These are phyloP conservation scores for Siniperca knerii DNA, from an alignment of 2,113 vertebrate species.

Conservation along the genomic window DNA sequence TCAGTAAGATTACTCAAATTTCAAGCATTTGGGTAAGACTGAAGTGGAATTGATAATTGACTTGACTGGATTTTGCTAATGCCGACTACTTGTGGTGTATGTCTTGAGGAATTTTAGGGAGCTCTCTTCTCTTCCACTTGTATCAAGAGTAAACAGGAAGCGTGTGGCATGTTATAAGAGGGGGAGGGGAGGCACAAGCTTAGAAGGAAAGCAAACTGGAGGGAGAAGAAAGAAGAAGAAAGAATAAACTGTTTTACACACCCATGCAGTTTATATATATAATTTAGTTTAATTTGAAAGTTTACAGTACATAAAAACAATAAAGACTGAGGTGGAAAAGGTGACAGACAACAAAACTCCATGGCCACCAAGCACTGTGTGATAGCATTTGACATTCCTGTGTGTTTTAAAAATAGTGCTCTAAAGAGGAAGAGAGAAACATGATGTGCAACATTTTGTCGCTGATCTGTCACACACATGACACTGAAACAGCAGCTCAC, in stretches of 20 bases:
- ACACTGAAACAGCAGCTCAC: constrained; percentile 38
- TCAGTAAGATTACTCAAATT: constrained; percentile 12
- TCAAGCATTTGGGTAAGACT: not conserved
- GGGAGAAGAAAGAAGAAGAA: constrained; percentile 2
- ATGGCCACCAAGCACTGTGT: constrained; percentile 7
- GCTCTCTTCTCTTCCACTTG: constrained; percentile 68
- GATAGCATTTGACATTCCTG: constrained; percentile 33
- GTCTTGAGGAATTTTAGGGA: constrained; percentile 45
- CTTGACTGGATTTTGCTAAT: constrained; percentile 8
- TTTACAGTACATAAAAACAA: not conserved
- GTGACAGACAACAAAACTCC: constrained; percentile 14
- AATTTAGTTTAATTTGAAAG: not conserved
- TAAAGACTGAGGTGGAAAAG: not conserved
- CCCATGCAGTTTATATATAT: not conserved
- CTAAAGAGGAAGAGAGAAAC: constrained; percentile 59
- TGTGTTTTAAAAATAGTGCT: constrained; percentile 59
- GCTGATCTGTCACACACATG: constrained; percentile 43
- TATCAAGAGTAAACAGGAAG: constrained; percentile 85
- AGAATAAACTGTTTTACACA: not conserved
- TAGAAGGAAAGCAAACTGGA: constrained; percentile 7
- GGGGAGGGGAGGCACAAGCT: constrained; percentile 63
- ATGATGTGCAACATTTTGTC: constrained; percentile 47
- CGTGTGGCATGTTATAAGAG: constrained; percentile 65
- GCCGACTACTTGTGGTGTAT: constrained; percentile 12
- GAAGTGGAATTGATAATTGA: constrained; percentile 8